Conservation (phyloP, 35 echinoderm and acorn worm species). For the Lytechinus variegatus region DNA sequence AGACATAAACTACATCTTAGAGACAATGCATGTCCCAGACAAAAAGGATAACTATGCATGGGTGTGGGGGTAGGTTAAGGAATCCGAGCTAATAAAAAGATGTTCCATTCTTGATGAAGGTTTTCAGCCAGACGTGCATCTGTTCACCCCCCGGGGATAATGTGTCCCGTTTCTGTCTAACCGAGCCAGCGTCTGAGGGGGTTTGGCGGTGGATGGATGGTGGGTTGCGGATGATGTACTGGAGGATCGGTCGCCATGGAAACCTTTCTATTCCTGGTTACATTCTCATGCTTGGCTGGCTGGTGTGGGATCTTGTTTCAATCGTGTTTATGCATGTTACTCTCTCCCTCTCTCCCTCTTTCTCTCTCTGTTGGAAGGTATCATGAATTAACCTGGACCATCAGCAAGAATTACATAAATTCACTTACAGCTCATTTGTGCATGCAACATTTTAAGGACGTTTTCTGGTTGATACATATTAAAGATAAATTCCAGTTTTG, state of each 20-base stretch:
- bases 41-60: too few species aligned
- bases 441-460: too few species aligned
- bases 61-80: not conserved
- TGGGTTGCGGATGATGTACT: not conserved
- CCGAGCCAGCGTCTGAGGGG: not conserved
- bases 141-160: not conserved
- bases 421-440: too few species aligned
- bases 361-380: not conserved
- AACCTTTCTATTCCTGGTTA: not conserved
- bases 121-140: not conserved
- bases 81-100: conserved; percentile 4
- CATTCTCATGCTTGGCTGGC: not conserved
- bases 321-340: not conserved
- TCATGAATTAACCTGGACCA: too few species aligned
- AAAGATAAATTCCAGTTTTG: too few species aligned
- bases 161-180: conserved; percentile 25
- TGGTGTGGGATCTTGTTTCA: not conserved
- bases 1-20: too few species aligned
- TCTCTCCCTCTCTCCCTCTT: not conserved
- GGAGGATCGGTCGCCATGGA: not conserved
- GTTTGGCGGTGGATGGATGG: not conserved
- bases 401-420: too few species aligned
- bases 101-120: not conserved
- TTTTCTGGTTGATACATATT: too few species aligned
- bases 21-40: too few species aligned